These are phyloP conservation scores for Catostomus latipinnis DNA, from an alignment of 2,797 vertebrate species.

Conservation along the genomic window DNA sequence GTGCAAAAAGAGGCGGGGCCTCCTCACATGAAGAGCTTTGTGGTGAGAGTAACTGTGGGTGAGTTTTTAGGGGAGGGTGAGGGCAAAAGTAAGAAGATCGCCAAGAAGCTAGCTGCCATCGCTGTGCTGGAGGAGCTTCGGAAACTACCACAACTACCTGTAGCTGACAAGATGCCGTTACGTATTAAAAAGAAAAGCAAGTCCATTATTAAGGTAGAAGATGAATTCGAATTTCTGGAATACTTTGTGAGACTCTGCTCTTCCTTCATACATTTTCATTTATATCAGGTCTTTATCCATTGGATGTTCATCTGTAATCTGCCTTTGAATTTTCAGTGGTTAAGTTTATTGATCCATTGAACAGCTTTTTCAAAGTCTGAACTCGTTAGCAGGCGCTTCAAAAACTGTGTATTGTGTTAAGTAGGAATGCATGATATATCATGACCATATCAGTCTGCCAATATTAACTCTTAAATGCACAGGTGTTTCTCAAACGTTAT, in stretches of 20 bases:
- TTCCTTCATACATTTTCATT: neutral
- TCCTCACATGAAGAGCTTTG: conserved; percentile 97
- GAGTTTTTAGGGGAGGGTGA: conserved; percentile 94
- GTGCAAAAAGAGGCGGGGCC: conserved; percentile 96
- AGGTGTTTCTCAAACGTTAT: too few species aligned
- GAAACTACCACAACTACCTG: conserved; percentile 90
- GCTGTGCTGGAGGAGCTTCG: conserved; percentile 91
- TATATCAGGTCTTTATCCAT: neutral
- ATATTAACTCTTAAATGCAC: too few species aligned
- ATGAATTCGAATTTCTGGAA: neutral
- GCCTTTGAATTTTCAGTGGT: too few species aligned
- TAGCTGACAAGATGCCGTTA: conserved; percentile 90
- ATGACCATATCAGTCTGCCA: too few species aligned
- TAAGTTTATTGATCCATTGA: too few species aligned
- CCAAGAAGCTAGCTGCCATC: conserved; percentile 96
- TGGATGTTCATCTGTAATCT: too few species aligned
- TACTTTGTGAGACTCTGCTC: too few species aligned
- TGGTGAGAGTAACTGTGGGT: conserved; percentile 91
- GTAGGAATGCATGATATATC: too few species aligned
- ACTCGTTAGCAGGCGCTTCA: too few species aligned
- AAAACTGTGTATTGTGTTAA: too few species aligned
- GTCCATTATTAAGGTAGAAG: conserved; percentile 91
- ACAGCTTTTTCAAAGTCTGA: too few species aligned
- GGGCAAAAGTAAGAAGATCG: conserved; percentile 99
- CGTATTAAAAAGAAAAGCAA: conserved; percentile 99